A percentile compares a stretch with the other conserved stretches of the same genome.
phyloP scores from a whole-genome alignment of 2,113 vertebrate species.

The Tychaedon coryphoeus region DNA sequence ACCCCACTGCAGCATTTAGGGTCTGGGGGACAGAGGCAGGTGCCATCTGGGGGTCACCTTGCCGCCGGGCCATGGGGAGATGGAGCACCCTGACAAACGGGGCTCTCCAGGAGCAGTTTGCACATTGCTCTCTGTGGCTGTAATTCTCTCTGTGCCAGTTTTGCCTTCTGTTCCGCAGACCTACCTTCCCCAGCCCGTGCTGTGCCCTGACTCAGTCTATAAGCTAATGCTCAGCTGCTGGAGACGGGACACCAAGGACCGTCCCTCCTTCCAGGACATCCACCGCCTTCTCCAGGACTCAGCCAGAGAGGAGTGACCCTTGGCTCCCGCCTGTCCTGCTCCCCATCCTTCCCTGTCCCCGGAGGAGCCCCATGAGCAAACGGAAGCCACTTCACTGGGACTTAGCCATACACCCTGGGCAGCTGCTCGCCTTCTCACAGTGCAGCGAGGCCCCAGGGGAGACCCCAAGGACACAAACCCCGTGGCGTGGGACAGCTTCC shows the following conservation, averaged over 20 bases:
- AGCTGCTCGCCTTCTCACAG: conserved; percentile 35
- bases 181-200: conserved; percentile 87
- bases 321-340: neutral
- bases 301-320: conserved; percentile 68
- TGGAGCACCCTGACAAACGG: neutral
- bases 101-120: neutral
- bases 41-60: too few relatives aligned
- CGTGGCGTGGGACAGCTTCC: neutral
- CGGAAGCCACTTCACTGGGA: conserved; percentile 58
- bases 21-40: neutral
- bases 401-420: neutral
- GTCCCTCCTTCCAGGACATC: conserved; percentile 93
- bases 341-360: neutral
- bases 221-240: conserved; percentile 95
- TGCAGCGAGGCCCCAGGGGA: conserved; percentile 53
- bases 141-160: neutral
- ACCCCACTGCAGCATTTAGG: rapidly evolving
- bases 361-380: neutral
- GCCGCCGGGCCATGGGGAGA: rapidly evolving
- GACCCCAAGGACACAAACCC: neutral
- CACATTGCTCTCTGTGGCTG: neutral
- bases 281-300: conserved; percentile 80
- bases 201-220: conserved; percentile 88
- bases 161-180: conserved; percentile 72
- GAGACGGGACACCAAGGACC: conserved; percentile 91